phyloP scores from a whole-genome alignment of 2,888 invertebrate species.

The Lutraria lutraria region DNA sequence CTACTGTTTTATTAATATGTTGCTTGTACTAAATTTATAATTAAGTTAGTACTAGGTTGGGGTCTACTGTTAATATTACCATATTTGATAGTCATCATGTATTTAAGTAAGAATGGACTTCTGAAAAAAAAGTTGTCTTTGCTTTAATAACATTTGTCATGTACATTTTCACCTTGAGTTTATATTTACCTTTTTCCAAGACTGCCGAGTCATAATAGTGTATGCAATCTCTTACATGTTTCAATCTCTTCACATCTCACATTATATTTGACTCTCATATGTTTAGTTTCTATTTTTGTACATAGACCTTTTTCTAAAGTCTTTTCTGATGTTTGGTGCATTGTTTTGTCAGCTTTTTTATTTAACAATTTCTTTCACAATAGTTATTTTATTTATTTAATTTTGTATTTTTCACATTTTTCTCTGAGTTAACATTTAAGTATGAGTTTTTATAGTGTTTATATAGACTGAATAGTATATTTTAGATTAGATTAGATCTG shows the following conservation, averaged over 20 bases:
- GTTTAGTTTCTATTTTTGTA: background rate
- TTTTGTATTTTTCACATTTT: conserved; percentile 5
- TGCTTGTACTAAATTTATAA: conserved; percentile 1
- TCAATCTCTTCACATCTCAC: background rate
- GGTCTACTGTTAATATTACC: background rate
- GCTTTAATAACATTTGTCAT: background rate
- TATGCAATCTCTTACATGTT: background rate
- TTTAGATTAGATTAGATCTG: background rate
- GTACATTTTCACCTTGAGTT: background rate
- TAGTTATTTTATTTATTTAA: no score
- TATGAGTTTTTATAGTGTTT: background rate
- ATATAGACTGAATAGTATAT: background rate
- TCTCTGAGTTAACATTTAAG: background rate
- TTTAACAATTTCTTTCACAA: background rate
- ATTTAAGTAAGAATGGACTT: background rate
- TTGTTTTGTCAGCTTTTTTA: background rate
- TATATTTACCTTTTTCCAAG: background rate
- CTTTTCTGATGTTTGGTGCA: background rate
- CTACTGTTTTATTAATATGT: background rate
- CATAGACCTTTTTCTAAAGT: background rate
- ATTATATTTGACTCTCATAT: background rate
- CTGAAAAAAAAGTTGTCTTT: background rate
- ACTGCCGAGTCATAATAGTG: background rate
- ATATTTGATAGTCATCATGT: background rate
- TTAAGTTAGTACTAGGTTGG: background rate